These are phyloP conservation scores for Pavo muticus DNA, from an alignment of 2,113 vertebrate species.

Conservation along the genomic window DNA sequence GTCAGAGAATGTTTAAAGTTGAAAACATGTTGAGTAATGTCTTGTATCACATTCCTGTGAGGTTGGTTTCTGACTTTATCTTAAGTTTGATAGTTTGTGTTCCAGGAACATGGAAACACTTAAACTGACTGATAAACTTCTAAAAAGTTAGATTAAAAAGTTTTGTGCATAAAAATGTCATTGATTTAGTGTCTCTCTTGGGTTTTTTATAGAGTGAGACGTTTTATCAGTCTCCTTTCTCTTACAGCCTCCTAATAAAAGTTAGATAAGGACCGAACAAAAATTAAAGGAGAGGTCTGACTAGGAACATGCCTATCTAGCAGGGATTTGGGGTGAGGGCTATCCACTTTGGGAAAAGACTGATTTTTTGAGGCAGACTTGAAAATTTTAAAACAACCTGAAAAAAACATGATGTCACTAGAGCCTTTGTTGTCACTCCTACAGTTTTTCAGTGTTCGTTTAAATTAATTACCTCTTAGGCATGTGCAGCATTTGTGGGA, in stretches of 20 bases:
- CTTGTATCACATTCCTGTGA: background rate
- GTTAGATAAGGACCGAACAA: background rate
- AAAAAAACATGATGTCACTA: background rate
- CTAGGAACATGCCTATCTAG: background rate
- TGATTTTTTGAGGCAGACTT: background rate
- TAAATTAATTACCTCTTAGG: background rate
- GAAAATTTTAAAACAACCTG: background rate
- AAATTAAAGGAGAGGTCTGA: background rate
- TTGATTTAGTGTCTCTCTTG: background rate
- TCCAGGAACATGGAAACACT: background rate
- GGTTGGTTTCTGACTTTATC: background rate
- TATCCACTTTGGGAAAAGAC: background rate
- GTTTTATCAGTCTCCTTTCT: background rate
- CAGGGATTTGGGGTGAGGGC: background rate
- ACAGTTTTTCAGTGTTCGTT: background rate
- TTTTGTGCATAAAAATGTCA: background rate
- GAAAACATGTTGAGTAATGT: background rate
- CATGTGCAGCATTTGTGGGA: background rate
- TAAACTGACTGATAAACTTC: background rate
- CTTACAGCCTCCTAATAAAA: background rate
- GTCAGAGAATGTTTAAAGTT: background rate
- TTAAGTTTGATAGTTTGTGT: background rate
- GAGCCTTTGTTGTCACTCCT: background rate
- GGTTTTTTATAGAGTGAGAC: background rate
- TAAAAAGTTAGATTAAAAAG: background rate